phyloP scores from a whole-genome alignment of 2,113 vertebrate genomes.

The Corythornis cristatus region DNA sequence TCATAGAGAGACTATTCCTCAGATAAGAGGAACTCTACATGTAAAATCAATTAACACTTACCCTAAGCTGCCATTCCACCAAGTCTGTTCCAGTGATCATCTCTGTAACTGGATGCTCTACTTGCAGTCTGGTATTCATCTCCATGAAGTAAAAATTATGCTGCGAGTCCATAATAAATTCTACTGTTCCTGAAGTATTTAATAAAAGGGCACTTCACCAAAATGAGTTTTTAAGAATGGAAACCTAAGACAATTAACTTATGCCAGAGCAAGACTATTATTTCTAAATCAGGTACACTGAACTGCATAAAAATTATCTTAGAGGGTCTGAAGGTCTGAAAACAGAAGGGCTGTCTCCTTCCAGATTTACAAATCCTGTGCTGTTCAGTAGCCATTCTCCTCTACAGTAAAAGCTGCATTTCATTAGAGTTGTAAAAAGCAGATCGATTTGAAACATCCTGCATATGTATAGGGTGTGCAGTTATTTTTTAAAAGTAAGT shows the following conservation, averaged over 20 bases:
- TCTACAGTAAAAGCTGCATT: background rate
- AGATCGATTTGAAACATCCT: background rate
- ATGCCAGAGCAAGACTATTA: background rate
- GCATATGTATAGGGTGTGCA: background rate
- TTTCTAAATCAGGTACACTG: background rate
- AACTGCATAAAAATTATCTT: background rate
- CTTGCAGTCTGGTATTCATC: slow-evolving; percentile 98
- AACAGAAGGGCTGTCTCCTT: background rate
- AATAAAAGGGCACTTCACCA: background rate
- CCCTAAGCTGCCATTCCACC: slow-evolving; percentile 98
- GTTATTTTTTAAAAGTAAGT: background rate
- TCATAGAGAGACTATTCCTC: background rate
- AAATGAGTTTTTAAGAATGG: background rate
- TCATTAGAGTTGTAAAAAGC: background rate
- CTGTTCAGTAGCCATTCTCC: background rate
- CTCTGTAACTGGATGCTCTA: slow-evolving; percentile 95
- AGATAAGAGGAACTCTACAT: background rate
- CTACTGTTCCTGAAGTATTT: slow-evolving; percentile 88
- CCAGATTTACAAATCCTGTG: background rate
- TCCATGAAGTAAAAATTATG: slow-evolving; percentile 99
- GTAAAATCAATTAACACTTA: slow-evolving; percentile 52
- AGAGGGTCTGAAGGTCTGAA: background rate
- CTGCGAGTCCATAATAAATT: slow-evolving; percentile 97
- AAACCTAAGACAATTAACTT: background rate
- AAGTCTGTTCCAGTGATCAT: slow-evolving; percentile 97